A percentile compares a stretch with the other conserved stretches of the same genome.
These are phyloP conservation scores for Lochmaea capreae DNA, from an alignment of 2,888 invertebrate species.

Conservation along the genomic window DNA sequence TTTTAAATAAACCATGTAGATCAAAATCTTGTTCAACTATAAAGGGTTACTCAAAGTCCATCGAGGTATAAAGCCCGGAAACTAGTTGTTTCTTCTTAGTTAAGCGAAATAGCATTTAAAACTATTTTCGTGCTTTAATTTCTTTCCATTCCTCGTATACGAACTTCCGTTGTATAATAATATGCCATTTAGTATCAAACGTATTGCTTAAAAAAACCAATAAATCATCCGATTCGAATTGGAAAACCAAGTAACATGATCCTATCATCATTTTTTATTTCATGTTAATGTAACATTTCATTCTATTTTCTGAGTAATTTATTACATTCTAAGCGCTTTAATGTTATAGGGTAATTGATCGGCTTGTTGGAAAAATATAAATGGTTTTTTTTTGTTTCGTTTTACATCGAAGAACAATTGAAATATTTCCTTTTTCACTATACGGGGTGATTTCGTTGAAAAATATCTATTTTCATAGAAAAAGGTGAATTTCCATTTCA, in stretches of 20 bases:
- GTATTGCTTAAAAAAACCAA: constrained; percentile 16
- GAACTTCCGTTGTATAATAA: not conserved
- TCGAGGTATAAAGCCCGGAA: too few species aligned
- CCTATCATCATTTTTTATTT: constrained; percentile 41
- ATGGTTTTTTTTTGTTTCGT: constrained; percentile 41
- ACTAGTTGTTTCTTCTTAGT: too few species aligned
- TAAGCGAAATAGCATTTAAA: too few species aligned
- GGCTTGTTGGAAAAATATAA: constrained; percentile 35
- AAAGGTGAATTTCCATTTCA: too few species aligned
- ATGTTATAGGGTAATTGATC: constrained; percentile 44
- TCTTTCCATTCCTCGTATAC: not conserved
- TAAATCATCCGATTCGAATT: constrained; percentile 38
- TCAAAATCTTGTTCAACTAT: too few species aligned
- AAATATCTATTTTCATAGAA: not conserved
- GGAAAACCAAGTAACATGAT: constrained; percentile 11
- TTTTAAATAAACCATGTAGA: too few species aligned
- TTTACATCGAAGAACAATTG: constrained; percentile 42
- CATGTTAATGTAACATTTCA: constrained; percentile 46
- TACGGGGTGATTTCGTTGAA: not conserved
- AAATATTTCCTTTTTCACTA: constrained; percentile 35
- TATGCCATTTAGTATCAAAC: not conserved
- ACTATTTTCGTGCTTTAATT: too few species aligned
- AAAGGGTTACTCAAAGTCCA: too few species aligned
- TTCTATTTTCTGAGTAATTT: constrained; percentile 46
- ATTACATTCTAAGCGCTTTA: constrained; percentile 45